phyloP scores from a whole-genome alignment of 1,140 invertebrate species.

The Drosophila albomicans region DNA sequence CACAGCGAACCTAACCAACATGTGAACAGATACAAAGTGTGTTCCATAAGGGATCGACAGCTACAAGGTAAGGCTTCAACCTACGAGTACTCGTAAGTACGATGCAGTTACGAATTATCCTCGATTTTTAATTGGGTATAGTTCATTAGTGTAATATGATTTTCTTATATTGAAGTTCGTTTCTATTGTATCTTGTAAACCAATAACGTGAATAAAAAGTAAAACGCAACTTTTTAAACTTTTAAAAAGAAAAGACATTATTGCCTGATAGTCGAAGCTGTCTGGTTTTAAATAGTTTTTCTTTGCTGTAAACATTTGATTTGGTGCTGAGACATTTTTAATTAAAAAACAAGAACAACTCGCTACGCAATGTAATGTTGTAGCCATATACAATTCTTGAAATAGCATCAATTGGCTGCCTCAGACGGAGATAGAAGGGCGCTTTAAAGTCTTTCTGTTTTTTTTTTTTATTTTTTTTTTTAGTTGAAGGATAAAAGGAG shows the following conservation, averaged over 20 bases:
- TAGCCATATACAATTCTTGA: slow-evolving; percentile 19
- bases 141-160: too few relatives aligned
- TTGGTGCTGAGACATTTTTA: slow-evolving; percentile 21
- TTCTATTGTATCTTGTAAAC: too few relatives aligned
- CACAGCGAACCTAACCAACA: slow-evolving; percentile 15
- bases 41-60: slow-evolving; percentile 11
- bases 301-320: slow-evolving; percentile 14
- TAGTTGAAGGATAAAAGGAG: background rate
- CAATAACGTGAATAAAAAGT: too few relatives aligned
- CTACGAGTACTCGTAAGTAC: background rate
- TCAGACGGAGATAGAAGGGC: background rate
- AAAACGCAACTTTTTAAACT: too few relatives aligned
- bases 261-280: too few relatives aligned
- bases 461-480: too few relatives aligned
- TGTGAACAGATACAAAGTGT: slow-evolving; percentile 25
- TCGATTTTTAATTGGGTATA: too few relatives aligned
- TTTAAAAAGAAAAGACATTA: too few relatives aligned
- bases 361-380: slow-evolving; percentile 2
- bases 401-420: slow-evolving; percentile 50
- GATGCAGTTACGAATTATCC: too few relatives aligned
- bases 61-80: background rate
- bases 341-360: slow-evolving; percentile 49
- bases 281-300: background rate
- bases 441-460: slow-evolving; percentile 1
- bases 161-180: too few relatives aligned